A percentile compares a stretch with the other conserved stretches of the same genome.
These are phyloP conservation scores for Pogona vitticeps DNA, from an alignment of 2,113 vertebrate genomes.

Conservation along the genomic window DNA sequence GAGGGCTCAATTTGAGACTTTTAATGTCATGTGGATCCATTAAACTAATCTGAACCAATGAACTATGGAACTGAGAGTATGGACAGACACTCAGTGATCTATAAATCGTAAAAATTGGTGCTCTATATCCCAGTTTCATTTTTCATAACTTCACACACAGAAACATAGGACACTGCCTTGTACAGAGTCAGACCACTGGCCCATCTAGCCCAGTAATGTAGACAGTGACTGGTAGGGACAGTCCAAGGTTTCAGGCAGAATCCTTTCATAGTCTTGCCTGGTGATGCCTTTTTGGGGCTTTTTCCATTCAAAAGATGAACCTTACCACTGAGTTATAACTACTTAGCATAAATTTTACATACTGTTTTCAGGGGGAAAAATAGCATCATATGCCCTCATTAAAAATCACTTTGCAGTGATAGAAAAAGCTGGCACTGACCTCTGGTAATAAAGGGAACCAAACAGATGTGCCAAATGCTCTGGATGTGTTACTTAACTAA, in stretches of 20 bases:
- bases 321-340: not conserved
- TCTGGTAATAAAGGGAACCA: slow-evolving; percentile 21
- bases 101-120: not conserved
- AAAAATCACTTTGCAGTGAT: not conserved
- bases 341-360: not conserved
- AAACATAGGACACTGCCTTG: no score
- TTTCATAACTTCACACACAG: no score
- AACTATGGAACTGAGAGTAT: no score
- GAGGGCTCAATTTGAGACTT: no score
- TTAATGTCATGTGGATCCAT: no score
- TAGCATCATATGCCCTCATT: not conserved
- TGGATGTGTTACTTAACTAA: slow-evolving; percentile 28
- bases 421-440: not conserved
- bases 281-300: not conserved
- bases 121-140: not conserved
- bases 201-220: no score
- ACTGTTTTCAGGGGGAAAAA: not conserved
- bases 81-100: no score
- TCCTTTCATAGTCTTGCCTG: not conserved
- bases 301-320: not conserved
- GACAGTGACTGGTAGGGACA: no score
- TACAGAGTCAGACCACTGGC: no score
- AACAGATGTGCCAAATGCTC: not conserved
- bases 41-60: no score
- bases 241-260: no score